Percentiles rank a stretch among this genome's conserved stretches.
These are phyloP conservation scores for Sesamia inferens DNA, from an alignment of 2,888 invertebrate genomes.

Conservation along the genomic window DNA sequence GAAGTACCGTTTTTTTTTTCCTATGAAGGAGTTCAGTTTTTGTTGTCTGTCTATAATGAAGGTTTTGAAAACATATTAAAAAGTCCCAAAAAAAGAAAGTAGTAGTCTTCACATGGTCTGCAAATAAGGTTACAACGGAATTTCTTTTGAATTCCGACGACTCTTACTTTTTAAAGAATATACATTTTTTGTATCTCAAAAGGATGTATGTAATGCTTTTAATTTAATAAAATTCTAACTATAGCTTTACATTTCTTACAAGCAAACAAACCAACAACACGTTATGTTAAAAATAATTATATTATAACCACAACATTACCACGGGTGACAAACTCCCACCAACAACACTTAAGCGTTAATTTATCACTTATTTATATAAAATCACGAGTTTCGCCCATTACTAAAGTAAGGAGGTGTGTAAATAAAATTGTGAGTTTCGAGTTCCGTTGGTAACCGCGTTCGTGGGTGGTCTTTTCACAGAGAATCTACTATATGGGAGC, in stretches of 20 bases:
- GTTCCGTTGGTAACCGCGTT: conserved; percentile 55
- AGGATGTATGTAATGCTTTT: neutral
- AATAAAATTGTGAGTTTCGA: conserved; percentile 50
- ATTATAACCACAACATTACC: conserved; percentile 55
- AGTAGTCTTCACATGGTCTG: neutral
- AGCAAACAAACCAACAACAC: conserved; percentile 15
- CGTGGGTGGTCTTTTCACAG: conserved; percentile 66
- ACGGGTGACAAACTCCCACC: conserved; percentile 32
- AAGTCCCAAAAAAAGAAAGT: conserved; percentile 3
- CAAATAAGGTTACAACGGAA: conserved; percentile 4
- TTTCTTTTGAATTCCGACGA: conserved; percentile 14
- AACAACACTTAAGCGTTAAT: conserved; percentile 36
- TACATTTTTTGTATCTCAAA: neutral
- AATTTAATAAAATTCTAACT: neutral
- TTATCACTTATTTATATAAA: conserved; percentile 39
- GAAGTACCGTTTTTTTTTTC: neutral
- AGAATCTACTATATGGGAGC: conserved; percentile 61
- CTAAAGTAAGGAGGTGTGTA: conserved; percentile 26
- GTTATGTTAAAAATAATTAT: conserved; percentile 39
- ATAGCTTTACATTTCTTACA: conserved; percentile 3
- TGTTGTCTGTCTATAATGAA: neutral
- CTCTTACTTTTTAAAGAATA: neutral
- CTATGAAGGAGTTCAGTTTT: neutral
- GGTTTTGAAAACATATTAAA: neutral
- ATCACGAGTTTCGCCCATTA: conserved; percentile 17